Evolutionary conservation across 2,888 invertebrate genomes (phyloP).

Genomic region (Cheiracanthium punctorium): DNA sequence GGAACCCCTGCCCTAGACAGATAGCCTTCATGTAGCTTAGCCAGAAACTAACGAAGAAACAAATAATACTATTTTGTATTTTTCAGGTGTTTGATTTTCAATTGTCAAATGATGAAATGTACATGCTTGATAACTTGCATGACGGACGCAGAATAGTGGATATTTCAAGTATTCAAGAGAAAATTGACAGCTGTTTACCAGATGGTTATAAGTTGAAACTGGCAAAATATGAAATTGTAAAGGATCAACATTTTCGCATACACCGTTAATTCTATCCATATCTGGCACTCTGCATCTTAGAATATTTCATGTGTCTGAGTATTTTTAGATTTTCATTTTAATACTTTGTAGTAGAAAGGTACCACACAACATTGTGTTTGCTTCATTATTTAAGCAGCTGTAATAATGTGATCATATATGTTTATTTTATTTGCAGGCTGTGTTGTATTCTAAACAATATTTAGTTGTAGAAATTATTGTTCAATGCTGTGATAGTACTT

Average conservation of each 20-base stretch:
- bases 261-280: constrained; percentile 20
- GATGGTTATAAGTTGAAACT: constrained; percentile 75
- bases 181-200: constrained; percentile 74
- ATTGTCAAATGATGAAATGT: constrained; percentile 79
- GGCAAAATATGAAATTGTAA: constrained; percentile 33
- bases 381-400: neutral
- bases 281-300: neutral
- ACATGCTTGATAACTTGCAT: constrained; percentile 77
- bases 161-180: constrained; percentile 73
- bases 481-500: neutral
- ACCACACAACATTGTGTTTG: neutral
- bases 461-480: neutral
- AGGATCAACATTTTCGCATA: constrained; percentile 32
- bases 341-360: neutral
- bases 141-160: constrained; percentile 74
- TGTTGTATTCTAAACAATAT: neutral
- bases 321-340: neutral
- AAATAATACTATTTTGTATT: no score
- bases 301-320: neutral
- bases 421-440: neutral
- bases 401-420: neutral
- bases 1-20: no score
- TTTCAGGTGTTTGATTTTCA: constrained; percentile 79
- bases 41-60: no score
- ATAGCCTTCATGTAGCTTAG: no score